Evolutionary conservation across 2,888 invertebrate species (phyloP).

Genomic region (Notodonta ziczac): DNA sequence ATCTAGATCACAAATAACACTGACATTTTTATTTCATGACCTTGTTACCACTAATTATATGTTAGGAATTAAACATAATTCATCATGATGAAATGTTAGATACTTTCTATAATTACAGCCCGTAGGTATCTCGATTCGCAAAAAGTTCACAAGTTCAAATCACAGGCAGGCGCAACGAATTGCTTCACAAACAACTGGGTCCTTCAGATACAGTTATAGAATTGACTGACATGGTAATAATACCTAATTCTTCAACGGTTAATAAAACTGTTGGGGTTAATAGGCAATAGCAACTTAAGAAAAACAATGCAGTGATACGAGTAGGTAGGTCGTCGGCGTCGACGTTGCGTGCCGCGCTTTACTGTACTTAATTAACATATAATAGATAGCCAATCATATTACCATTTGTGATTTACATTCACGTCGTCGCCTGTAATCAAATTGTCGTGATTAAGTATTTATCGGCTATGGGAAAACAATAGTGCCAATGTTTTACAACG

Average conservation of each 20-base stretch:
- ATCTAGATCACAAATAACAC: slow-evolving; percentile 40
- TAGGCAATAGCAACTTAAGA: slow-evolving; percentile 21
- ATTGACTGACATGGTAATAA: slow-evolving; percentile 39
- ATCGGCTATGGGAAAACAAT: slow-evolving; percentile 41
- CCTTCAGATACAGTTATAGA: slow-evolving; percentile 34
- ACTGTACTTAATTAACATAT: slow-evolving; percentile 66
- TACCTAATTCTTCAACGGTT: slow-evolving; percentile 29
- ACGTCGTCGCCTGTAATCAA: slow-evolving; percentile 53
- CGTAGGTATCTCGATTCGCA: slow-evolving; percentile 34
- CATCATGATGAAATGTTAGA: slow-evolving; percentile 37
- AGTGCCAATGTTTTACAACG: slow-evolving; percentile 36
- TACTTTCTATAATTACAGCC: slow-evolving; percentile 36
- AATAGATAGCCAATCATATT: slow-evolving; percentile 57
- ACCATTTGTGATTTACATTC: slow-evolving; percentile 60
- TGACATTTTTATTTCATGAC: slow-evolving; percentile 41
- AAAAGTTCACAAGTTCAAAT: slow-evolving; percentile 54
- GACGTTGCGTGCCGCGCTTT: slow-evolving; percentile 52
- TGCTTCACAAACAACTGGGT: slow-evolving; percentile 24
- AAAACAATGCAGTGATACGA: slow-evolving; percentile 27
- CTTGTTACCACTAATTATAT: slow-evolving; percentile 42
- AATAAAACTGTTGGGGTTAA: slow-evolving; percentile 29
- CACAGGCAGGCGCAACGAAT: slow-evolving; percentile 36
- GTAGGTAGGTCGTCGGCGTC: slow-evolving; percentile 38
- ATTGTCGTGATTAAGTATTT: slow-evolving; percentile 49
- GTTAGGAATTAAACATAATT: slow-evolving; percentile 42